phyloP scores from a whole-genome alignment of 2,797 vertebrate genomes.

The Miichthys miiuy region DNA sequence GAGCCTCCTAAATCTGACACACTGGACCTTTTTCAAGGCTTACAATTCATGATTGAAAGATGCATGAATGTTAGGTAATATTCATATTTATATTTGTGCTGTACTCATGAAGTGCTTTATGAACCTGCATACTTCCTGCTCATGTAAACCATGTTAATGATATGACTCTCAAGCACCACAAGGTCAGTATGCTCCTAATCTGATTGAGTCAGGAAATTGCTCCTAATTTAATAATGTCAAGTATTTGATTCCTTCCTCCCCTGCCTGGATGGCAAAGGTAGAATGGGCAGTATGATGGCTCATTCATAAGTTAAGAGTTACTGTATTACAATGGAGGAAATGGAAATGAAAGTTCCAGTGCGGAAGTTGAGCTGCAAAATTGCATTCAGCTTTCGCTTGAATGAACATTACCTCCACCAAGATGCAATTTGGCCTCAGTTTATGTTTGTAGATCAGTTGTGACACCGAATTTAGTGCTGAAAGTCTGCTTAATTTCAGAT shows the following conservation, averaged over 20 bases:
- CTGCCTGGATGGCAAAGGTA: conserved; percentile 66
- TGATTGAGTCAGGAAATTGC: conserved; percentile 83
- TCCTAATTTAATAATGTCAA: conserved; percentile 76
- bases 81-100: conserved; percentile 5
- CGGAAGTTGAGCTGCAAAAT: conserved; percentile 13
- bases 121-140: conserved; percentile 38
- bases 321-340: conserved; percentile 28
- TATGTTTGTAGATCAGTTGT: not conserved
- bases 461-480: not conserved
- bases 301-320: conserved; percentile 64
- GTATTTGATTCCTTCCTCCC: conserved; percentile 77
- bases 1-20: no score
- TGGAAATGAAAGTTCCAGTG: conserved; percentile 28
- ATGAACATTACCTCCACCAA: not conserved
- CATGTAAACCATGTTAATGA: conserved; percentile 71
- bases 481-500: conserved; percentile 9
- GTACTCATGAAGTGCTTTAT: conserved; percentile 9
- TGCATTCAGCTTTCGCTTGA: not conserved
- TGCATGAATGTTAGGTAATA: not conserved
- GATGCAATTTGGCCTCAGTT: not conserved
- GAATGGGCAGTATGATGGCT: conserved; percentile 28
- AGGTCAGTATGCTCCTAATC: conserved; percentile 72
- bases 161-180: conserved; percentile 59
- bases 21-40: not conserved
- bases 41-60: not conserved